Conservation (phyloP, 53 echinoderm and acorn worm species). For the Echinometra lucunter region DNA sequence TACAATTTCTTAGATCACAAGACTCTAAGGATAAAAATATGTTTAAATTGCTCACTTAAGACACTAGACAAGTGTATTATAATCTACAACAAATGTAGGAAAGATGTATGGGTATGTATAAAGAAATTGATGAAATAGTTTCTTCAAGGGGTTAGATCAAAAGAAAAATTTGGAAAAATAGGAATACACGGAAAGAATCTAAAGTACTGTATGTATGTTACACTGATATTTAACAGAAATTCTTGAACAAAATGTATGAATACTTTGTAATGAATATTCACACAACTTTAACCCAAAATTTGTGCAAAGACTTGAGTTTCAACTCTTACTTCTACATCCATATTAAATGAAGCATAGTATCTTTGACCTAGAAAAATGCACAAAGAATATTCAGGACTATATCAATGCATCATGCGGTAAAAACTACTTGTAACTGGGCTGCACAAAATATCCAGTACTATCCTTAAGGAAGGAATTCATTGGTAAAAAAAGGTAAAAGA, state of each 20-base stretch:
- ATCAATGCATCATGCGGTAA: not conserved
- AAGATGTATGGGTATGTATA: not conserved
- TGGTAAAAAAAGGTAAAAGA: not conserved
- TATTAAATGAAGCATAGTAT: not conserved
- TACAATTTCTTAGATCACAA: too few relatives aligned
- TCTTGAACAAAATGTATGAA: too few relatives aligned
- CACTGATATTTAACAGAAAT: too few relatives aligned
- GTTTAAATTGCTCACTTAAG: not conserved
- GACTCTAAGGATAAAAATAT: not conserved
- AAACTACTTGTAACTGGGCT: conserved; percentile 18
- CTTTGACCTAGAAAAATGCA: conserved; percentile 5
- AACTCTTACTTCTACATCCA: not conserved
- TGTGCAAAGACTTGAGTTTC: too few relatives aligned
- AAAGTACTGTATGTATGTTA: too few relatives aligned
- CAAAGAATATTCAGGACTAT: not conserved
- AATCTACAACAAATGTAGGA: not conserved
- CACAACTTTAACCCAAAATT: not conserved
- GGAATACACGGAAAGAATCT: too few relatives aligned
- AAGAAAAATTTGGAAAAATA: too few relatives aligned
- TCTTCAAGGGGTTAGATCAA: too few relatives aligned
- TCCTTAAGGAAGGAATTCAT: not conserved
- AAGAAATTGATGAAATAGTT: not conserved
- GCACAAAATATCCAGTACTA: not conserved
- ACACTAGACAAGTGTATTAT: not conserved
- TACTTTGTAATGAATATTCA: conserved; percentile 1